Base-by-base conservation (phyloP, 1,140 invertebrate genomes). In the Eubasilissa regina region DNA sequence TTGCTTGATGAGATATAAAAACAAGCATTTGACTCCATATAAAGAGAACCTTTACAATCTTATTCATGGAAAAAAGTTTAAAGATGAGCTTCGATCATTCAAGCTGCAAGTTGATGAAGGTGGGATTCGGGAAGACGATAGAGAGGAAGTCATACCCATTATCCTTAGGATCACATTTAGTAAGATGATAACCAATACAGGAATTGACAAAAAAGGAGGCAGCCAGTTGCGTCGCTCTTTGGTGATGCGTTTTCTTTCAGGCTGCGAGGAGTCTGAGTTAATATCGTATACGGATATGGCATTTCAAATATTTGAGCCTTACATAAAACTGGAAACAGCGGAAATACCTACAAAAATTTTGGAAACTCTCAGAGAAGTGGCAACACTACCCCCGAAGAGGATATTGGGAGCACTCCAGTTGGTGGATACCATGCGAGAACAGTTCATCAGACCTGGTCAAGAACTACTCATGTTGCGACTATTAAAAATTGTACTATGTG, bases 121-220 rank as follows among this genome's bases (percentile, higher is more conserved):
- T 68, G 86, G 90, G 25, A 90, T 97, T n/a, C 89, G 91, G 60
- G 84, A 88, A 0, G 93, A 95, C 60, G 94, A 98, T 85, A 91
- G 97, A 77, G 86, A 90, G 25, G 90, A 93, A 79, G 85, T 98
- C 0, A 92, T 98, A 77, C 94, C 95, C 0, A 90, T 97, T 62
- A 87, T 98, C 9, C 90, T 98, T 86, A 93, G 96, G 85, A 94
- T 98, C 77, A 88, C 98, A 1, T 97, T 96, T 86, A 95, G 96
- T 7, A 97, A 97, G 89, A 97, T 98, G 94, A 90, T 92, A 43
- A 90, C 91, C 21, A 96, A 94, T 85, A 92, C 93, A 53, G 94
- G 93, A 0, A 91, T 93, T 0, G 95, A 96, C 15, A 96, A 95
- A 85, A 90, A 91, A 78, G 88, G 91, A 0, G 92, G 93, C 13